Evolutionary conservation across 1,140 invertebrate genomes (phyloP), one percentile per base, ranked within the genome.

Genomic region (Pseudachorutes palmiensis): DNA sequence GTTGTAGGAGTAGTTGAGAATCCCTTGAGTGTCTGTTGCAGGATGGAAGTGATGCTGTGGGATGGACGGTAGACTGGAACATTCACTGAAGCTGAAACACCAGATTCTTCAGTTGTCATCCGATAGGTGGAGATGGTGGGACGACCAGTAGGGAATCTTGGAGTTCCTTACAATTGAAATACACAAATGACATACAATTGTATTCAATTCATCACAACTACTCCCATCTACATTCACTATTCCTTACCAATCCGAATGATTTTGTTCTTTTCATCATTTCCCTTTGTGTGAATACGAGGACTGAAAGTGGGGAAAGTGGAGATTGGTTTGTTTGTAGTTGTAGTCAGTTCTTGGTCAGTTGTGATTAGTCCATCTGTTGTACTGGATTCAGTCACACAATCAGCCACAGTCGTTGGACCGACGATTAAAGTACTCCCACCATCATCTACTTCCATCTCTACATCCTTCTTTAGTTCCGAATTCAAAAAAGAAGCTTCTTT

Each of bases 131-230:
- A 41, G 41, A 64, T 66, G 29, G 67, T 57, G 16, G 70, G 66
- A 16, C 67, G 64, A 24, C 70, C 70, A 12, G 70, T 41, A 57
- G 68, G 71, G 55, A 72, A 70, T 58, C 71, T 29, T 24, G 67
- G 30, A n/a, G 68, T 65, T 72, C 26, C 26, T 61, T 5, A 9
- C 12, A 55, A 55, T 41, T 19, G 19, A 5, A 41, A 41, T n/a
- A n/a, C n/a, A n/a, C n/a, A n/a, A n/a, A n/a, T n/a, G n/a, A n/a
- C n/a, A n/a, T n/a, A n/a, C n/a, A 41, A 41, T 19, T 19, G 36
- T 41, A 19, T 41, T 19, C 5, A 41, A 41, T 41, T 41, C 36
- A 41, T n/a, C n/a, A n/a, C n/a, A n/a, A n/a, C n/a, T n/a, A n/a
- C n/a, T n/a, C n/a, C n/a, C n/a, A n/a, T n/a, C n/a, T n/a, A n/a